Base-by-base conservation (phyloP, 2,888 invertebrate species). In the Agrilus cyanescens region DNA sequence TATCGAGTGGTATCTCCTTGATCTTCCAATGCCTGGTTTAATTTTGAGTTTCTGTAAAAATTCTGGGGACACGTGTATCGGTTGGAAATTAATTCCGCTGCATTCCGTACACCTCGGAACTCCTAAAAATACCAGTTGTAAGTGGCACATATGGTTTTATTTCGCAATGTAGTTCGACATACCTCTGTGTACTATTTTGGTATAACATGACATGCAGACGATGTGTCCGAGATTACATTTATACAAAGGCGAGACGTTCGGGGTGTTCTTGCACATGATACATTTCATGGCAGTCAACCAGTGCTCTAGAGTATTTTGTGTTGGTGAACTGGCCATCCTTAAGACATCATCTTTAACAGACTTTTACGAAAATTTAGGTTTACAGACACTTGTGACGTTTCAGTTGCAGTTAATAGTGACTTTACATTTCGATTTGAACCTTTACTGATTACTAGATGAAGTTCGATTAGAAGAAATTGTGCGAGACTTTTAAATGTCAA, bases 1-100 rank as follows among this genome's bases (percentile, higher is more conserved):
- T 25, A 25, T 25, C 25, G 25, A 25, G 10, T 10, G 8, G 48
- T 60, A 63, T 37, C 62, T 50, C 41, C 50, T 53, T 1, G 59
- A 59, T 31, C 62, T 49, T 25, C 62, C 61, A 15, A 63, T 63
- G 15, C 61, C 61, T 10, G 62, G 63, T 44, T 56, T 61, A 8
- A 50, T 44, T 48, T 57, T 60, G 14, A 63, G 47, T 46, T 58
- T 62, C 30, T 49, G 51, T 34, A 59, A 52, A 41, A 60, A 58
- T 33, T 62, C 60, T 8, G 51, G 14, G 5, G 53, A 53, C 6
- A 54, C 52, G 31, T 46, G 39, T 6, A 43, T 38, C 10, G 47
- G 35, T 16, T 39, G 50, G 44, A 56, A 56, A 16, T 48, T 48
- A 7, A 45, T 45, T 20, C 51, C 50, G 32, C 40, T 40, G 41